A percentile compares a stretch with the other conserved stretches of the same genome.
Conservation (phyloP, 2,797 vertebrate genomes). For the Sebastes glaucus region DNA sequence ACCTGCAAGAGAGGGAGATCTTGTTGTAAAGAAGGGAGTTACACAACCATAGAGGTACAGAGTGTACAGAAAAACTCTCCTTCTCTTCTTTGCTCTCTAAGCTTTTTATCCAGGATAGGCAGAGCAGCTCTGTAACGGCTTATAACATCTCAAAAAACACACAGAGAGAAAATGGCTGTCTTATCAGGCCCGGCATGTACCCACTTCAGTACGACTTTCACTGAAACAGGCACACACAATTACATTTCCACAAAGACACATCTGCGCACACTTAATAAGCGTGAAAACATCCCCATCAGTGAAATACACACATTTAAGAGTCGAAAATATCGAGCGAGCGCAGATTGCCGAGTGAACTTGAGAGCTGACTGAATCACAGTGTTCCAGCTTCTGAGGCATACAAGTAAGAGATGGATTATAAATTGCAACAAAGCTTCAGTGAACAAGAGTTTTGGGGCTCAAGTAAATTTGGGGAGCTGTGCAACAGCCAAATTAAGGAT, state of each 20-base stretch:
- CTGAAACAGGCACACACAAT: not conserved
- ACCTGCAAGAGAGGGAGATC: slow-evolving; percentile 13
- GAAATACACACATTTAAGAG: not conserved
- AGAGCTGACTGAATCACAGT: not conserved
- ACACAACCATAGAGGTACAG: not conserved
- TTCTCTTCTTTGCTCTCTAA: slow-evolving; percentile 28
- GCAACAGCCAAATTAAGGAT: not conserved
- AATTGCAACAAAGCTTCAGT: not conserved
- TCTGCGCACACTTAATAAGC: slow-evolving; percentile 2
- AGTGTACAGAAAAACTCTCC: not conserved
- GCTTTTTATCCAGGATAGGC: slow-evolving; percentile 50
- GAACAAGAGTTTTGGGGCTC: not conserved
- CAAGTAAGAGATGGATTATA: not conserved
- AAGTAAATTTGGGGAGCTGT: not conserved
- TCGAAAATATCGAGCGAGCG: not conserved
- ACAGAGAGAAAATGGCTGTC: slow-evolving; percentile 46
- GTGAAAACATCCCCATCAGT: slow-evolving; percentile 22
- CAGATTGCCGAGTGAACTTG: slow-evolving; percentile 25
- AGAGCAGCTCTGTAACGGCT: slow-evolving; percentile 35
- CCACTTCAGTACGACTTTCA: slow-evolving; percentile 42
- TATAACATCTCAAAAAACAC: slow-evolving; percentile 41
- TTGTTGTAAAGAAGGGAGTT: slow-evolving; percentile 9
- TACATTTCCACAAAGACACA: slow-evolving; percentile 22
- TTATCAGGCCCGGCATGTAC: slow-evolving; percentile 44
- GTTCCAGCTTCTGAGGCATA: not conserved